Base-by-base conservation (phyloP, 92 coral and sea anemone genomes). In the Actinernus sp. region DNA sequence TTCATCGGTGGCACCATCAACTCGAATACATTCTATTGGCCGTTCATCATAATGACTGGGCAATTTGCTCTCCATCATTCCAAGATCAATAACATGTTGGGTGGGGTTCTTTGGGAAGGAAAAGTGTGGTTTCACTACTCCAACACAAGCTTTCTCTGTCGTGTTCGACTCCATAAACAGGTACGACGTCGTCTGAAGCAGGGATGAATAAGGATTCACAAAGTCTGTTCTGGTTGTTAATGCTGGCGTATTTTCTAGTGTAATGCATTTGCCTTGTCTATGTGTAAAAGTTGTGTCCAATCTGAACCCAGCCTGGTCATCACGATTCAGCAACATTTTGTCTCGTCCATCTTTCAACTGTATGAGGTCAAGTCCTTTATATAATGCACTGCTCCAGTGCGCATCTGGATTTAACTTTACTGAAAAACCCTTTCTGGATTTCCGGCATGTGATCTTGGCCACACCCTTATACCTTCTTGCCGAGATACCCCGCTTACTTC, bases 171-270 rank as follows among this genome's bases (percentile, higher is more conserved):
- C 88, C 83, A 82, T 82, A 3, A 67, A 75, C 1, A 75, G 66
- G 31, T 82, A 82, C 0, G 88, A 82, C n/a, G 89, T 83, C 44
- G 78, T 68, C 49, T 83, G 89, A 2, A 83, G 78, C 10, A 58
- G 23, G 14, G 74, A 27, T 4, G 83, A 20, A 24, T 82, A 36
- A 9, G 20, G 6, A 37, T 82, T 74, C 0, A 82, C 63, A 74
- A 74, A 82, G 49, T 82, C 89, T 17, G 82, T 81, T 7, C 75
- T 23, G 1, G 87, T 72, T 23, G 81, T 72, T 13, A 82, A 31
- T 21, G 56, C 77, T 1, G 88, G 82, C 8, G 6, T 54, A 26
- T 29, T 40, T 28, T 49, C 53, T 1, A 57, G 72, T 31, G 58
- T 43, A 0, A 82, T 6, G 12, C 56, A 32, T 2, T 41, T 23